Evolutionary conservation across 1,140 invertebrate genomes (phyloP).

Genomic region (Cecropterus lyciades): DNA sequence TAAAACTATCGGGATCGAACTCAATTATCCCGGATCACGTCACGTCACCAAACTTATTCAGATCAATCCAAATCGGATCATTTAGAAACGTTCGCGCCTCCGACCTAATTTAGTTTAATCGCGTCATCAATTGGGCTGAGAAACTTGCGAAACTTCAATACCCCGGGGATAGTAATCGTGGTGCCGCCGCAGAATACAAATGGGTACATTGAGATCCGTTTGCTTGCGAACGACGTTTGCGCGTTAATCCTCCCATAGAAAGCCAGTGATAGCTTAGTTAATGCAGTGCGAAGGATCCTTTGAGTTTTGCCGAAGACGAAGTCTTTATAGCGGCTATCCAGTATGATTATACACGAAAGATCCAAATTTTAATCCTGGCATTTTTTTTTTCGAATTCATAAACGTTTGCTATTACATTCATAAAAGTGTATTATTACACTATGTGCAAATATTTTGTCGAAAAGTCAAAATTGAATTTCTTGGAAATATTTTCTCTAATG

Average conservation of each 20-base stretch:
- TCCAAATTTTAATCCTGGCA: too few relatives aligned
- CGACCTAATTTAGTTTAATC: conserved; percentile 74
- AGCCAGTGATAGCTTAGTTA: conserved; percentile 31
- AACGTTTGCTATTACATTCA: too few relatives aligned
- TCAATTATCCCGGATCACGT: conserved; percentile 43
- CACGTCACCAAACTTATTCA: conserved; percentile 39
- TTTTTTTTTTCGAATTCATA: too few relatives aligned
- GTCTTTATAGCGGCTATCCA: too few relatives aligned
- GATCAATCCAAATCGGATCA: conserved; percentile 48
- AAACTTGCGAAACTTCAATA: conserved; percentile 68
- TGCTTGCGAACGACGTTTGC: conserved; percentile 41
- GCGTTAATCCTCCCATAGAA: conserved; percentile 46
- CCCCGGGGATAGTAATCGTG: conserved; percentile 53
- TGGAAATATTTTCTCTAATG: too few relatives aligned
- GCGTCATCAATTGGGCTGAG: conserved; percentile 70
- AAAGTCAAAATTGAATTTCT: too few relatives aligned
- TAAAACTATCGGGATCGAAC: conserved; percentile 33
- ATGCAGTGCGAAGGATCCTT: conserved; percentile 28
- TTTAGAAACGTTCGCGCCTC: conserved; percentile 57
- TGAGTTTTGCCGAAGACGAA: conserved; percentile 4
- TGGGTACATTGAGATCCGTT: conserved; percentile 57
- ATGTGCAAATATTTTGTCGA: too few relatives aligned
- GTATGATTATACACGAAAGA: too few relatives aligned
- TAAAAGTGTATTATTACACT: too few relatives aligned
- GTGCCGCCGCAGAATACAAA: conserved; percentile 61